A percentile compares a stretch with the other conserved stretches of the same genome.
Conservation (phyloP, 2,888 invertebrate species). For the Aquatica leii region DNA sequence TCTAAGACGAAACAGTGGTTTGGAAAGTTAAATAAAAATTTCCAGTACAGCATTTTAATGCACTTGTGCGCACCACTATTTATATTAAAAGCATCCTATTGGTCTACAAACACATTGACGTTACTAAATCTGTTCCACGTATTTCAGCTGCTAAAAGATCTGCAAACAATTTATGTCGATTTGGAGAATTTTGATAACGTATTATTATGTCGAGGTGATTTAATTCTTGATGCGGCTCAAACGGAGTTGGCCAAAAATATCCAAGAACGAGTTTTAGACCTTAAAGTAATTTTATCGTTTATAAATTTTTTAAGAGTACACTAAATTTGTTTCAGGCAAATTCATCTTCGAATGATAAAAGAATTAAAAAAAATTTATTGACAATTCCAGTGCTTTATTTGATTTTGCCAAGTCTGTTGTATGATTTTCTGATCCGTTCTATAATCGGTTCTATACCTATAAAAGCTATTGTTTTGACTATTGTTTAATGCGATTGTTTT, state of each 20-base stretch:
- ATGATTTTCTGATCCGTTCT: slow-evolving; percentile 56
- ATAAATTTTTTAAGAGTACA: slow-evolving; percentile 1
- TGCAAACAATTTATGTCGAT: slow-evolving; percentile 49
- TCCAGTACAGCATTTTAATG: slow-evolving; percentile 67
- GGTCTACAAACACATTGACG: slow-evolving; percentile 63
- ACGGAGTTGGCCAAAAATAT: slow-evolving; percentile 38
- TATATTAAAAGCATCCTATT: slow-evolving; percentile 65
- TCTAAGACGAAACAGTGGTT: slow-evolving; percentile 67
- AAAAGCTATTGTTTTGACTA: slow-evolving; percentile 59
- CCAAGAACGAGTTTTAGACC: slow-evolving; percentile 40
- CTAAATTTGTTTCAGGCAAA: slow-evolving; percentile 35
- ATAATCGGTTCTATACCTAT: slow-evolving; percentile 58
- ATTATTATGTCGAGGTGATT: slow-evolving; percentile 53
- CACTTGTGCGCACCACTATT: slow-evolving; percentile 69
- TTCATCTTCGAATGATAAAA: slow-evolving; percentile 43
- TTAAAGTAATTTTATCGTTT: slow-evolving; percentile 40
- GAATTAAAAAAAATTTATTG: slow-evolving; percentile 50
- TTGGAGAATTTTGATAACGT: slow-evolving; percentile 54
- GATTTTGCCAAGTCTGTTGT: slow-evolving; percentile 49
- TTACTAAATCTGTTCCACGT: slow-evolving; percentile 51
- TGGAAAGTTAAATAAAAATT: slow-evolving; percentile 59
- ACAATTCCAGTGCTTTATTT: slow-evolving; percentile 51
- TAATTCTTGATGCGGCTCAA: slow-evolving; percentile 50
- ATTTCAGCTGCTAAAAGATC: slow-evolving; percentile 42
- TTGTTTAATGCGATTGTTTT: too few relatives aligned